Evolutionary conservation across 1,140 invertebrate species (phyloP).

Genomic region (Aphelinus atriplicis): DNA sequence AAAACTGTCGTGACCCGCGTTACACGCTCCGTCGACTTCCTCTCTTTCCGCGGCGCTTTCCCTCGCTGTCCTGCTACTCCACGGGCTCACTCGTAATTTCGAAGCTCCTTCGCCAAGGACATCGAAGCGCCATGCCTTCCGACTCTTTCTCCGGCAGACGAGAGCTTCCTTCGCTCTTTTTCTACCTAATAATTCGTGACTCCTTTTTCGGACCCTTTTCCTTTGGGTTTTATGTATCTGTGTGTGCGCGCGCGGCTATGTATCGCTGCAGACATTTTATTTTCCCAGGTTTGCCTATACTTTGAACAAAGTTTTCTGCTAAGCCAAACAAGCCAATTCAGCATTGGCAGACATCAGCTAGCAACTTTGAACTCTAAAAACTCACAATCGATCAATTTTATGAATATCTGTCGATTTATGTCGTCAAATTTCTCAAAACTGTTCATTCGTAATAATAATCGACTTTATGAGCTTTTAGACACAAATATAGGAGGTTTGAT

Average conservation of each 20-base stretch:
- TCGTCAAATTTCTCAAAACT: no score
- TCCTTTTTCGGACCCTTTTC: conserved; percentile 16
- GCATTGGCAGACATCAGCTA: no score
- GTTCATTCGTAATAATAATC: no score
- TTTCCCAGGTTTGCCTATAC: not conserved
- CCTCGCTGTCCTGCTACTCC: not conserved
- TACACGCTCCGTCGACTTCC: conserved; percentile 29
- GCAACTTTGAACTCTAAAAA: no score
- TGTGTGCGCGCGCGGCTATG: no score
- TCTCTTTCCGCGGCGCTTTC: conserved; percentile 1
- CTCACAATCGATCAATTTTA: no score
- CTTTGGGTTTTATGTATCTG: not conserved
- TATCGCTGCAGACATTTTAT: no score
- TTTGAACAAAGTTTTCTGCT: not conserved
- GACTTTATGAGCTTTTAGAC: no score
- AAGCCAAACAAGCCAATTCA: no score
- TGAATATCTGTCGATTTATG: no score
- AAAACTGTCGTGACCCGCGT: conserved; percentile 46
- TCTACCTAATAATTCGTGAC: conserved; percentile 25
- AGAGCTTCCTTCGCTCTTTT: conserved; percentile 7
- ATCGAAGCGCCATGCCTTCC: conserved; percentile 19
- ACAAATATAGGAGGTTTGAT: no score
- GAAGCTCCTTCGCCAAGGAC: conserved; percentile 15
- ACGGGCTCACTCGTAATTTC: conserved; percentile 20
- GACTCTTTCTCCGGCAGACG: not conserved